Evolutionary conservation across 2,888 invertebrate species (phyloP).

Genomic region (Flexamia atlantica): DNA sequence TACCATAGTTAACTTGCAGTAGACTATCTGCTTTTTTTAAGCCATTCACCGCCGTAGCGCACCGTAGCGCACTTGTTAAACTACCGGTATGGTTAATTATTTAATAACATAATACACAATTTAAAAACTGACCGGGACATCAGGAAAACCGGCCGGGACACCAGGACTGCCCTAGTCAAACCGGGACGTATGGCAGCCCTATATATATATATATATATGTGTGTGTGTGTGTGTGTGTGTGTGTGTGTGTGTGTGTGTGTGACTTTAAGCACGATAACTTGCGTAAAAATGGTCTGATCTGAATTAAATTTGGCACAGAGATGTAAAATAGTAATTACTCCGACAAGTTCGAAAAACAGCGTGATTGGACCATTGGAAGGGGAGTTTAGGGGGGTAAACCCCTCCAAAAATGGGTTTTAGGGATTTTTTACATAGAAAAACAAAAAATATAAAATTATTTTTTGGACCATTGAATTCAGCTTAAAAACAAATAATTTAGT

Average conservation of each 20-base stretch:
- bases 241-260: slow-evolving; percentile 9
- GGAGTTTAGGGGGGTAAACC: background rate
- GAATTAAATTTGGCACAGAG: background rate
- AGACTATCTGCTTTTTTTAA: too few relatives aligned
- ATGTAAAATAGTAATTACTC: background rate
- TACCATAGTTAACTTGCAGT: too few relatives aligned
- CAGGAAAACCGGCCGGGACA: too few relatives aligned
- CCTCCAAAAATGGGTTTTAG: background rate
- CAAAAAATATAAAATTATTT: background rate
- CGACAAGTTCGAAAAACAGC: background rate
- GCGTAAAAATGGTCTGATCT: background rate
- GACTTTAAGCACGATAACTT: background rate
- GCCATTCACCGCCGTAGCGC: too few relatives aligned
- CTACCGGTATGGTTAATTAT: too few relatives aligned
- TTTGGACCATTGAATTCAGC: background rate
- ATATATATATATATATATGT: background rate
- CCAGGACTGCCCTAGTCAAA: too few relatives aligned
- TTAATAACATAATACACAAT: too few relatives aligned
- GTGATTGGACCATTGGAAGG: background rate
- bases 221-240: slow-evolving; percentile 9
- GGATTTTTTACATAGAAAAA: background rate
- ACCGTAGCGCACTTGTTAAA: too few relatives aligned
- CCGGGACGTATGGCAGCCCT: too few relatives aligned
- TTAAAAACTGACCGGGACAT: too few relatives aligned
- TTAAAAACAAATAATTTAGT: background rate